Evolutionary conservation across 2,113 vertebrate genomes (phyloP), one percentile per base, ranked within the genome.

Genomic region (Pteropus alecto): DNA sequence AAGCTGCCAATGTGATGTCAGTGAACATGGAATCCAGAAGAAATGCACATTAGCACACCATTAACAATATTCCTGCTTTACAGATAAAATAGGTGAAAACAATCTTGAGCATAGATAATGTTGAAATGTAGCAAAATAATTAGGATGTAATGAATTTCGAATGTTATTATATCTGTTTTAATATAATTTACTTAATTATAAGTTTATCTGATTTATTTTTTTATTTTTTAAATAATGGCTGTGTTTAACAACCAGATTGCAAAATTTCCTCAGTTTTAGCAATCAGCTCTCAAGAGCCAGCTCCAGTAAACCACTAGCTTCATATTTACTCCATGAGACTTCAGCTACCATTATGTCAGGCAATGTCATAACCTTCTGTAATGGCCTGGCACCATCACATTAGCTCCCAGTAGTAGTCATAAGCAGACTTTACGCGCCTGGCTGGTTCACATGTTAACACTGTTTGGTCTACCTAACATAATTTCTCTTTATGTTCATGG

Each of bases 301-400:
- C 70, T 43, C 41, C 28, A 24, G 28, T 14, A 33, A 71, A 61
- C 22, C 6, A 24, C 41, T 46, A 22, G 30, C 54, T 90, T 38
- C 15, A 16, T 56, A 54, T 16, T 63, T 56, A 28, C 3, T 33
- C 46, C 35, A 3, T 14, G 9, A 78, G 33, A 28, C 43, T 22
- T 15, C 7, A 5, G 28, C 21, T 6, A 6, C 51, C 35, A 9
- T 30, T 8, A 2, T 10, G n/a, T 13, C 4, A 0, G 2, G 1
- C 12, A 26, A 0, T 15, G 26, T 18, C 22, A 0, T 19, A 19
- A 19, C 35, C 35, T 71, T 35, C 16, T 21, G 10, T 3, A 16
- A 4, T 33, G 54, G 4, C 18, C 65, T 1, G 9, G 10, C 30
- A 16, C 9, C 3, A 4, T 3, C 30, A 3, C 6, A 8, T 43